Conservation (phyloP, 23 tunicate species). For the Ciona savignyi region DNA sequence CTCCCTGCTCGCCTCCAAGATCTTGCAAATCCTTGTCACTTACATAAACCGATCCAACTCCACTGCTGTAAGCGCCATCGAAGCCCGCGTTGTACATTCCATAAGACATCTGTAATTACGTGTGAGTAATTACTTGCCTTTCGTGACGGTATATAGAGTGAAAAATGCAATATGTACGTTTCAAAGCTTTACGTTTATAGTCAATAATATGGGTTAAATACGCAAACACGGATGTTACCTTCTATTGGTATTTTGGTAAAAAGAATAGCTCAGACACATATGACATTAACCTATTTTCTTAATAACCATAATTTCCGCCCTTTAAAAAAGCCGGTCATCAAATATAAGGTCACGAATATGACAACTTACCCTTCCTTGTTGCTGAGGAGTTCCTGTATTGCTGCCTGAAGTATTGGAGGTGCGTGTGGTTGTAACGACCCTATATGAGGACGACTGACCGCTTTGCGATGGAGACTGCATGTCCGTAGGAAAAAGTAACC, state of each 20-base stretch:
- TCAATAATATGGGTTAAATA: too few species aligned
- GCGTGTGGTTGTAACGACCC: conserved; percentile 7
- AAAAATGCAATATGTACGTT: background rate
- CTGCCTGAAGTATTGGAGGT: conserved; percentile 6
- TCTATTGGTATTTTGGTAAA: too few species aligned
- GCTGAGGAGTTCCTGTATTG: background rate
- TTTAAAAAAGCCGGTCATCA: too few species aligned
- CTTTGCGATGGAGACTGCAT: conserved; percentile 18
- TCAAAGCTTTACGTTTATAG: background rate
- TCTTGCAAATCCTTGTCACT: conserved; percentile 97
- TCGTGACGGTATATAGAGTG: background rate
- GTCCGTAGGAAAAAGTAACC: conserved; percentile 1
- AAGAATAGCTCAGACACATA: too few species aligned
- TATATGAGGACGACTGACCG: conserved; percentile 10
- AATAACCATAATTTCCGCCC: too few species aligned
- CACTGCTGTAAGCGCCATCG: conserved; percentile 76
- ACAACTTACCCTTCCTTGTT: conserved; percentile 4
- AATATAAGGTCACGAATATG: too few species aligned
- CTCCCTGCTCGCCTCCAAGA: conserved; percentile 89
- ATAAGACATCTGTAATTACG: conserved; percentile 25
- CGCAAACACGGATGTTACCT: too few species aligned
- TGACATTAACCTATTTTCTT: too few species aligned
- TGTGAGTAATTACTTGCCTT: too few species aligned
- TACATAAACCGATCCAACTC: conserved; percentile 76
- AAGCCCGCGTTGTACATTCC: conserved; percentile 44